phyloP scores from a whole-genome alignment of 2,113 vertebrate species.

The Seriola aureovittata region DNA sequence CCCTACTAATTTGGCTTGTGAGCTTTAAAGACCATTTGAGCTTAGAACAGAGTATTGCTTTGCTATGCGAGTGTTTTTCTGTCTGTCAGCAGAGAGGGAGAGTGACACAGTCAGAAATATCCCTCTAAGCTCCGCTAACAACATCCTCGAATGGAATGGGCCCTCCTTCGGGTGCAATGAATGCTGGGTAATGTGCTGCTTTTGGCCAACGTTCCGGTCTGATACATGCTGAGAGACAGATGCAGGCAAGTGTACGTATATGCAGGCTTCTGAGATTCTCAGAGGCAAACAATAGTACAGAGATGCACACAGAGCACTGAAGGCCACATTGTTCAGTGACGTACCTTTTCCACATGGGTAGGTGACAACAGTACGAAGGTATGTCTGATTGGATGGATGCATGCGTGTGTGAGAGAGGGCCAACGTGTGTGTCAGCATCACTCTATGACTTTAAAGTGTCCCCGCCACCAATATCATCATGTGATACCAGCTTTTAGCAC shows the following conservation, averaged over 20 bases:
- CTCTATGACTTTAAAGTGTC: not conserved
- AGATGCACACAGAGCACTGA: constrained; percentile 7
- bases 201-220: constrained; percentile 52
- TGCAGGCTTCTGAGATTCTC: constrained; percentile 26
- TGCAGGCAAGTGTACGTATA: constrained; percentile 40
- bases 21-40: constrained; percentile 17
- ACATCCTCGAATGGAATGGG: constrained; percentile 51
- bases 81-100: constrained; percentile 61
- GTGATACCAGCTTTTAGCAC: not conserved
- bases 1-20: constrained; percentile 7
- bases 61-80: constrained; percentile 50
- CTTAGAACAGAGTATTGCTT: constrained; percentile 29
- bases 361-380: not conserved
- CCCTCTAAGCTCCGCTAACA: constrained; percentile 67
- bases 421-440: not conserved
- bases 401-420: not conserved
- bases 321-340: constrained; percentile 2
- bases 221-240: constrained; percentile 60
- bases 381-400: not conserved
- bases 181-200: constrained; percentile 71
- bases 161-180: constrained; percentile 69
- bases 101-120: constrained; percentile 68
- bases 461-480: not conserved
- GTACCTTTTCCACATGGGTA: not conserved
- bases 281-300: constrained; percentile 27